Percentiles rank a stretch among this genome's conserved stretches.
These are phyloP conservation scores for Stegodyphus dumicola DNA, from an alignment of 1,140 invertebrate species.

Conservation along the genomic window DNA sequence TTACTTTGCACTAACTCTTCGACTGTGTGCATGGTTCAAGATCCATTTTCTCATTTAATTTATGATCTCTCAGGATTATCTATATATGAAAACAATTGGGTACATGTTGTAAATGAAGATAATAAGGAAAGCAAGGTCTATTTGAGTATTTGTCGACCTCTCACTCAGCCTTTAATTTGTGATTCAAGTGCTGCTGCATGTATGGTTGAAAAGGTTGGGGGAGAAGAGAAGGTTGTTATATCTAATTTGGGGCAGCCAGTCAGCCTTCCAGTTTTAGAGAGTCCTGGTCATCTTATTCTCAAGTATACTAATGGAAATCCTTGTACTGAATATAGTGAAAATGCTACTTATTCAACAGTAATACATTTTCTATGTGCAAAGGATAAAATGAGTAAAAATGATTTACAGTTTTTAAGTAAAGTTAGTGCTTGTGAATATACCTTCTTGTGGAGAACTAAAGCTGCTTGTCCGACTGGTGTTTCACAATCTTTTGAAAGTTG, in stretches of 20 bases:
- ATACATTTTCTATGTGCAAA: conserved; percentile 66
- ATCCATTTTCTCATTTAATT: conserved; percentile 63
- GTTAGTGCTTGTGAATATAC: conserved; percentile 66
- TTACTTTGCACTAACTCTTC: conserved; percentile 66
- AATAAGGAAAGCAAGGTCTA: conserved; percentile 65
- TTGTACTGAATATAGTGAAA: conserved; percentile 62
- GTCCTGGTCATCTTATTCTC: conserved; percentile 56
- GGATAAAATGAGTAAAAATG: neutral
- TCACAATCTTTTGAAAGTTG: conserved; percentile 62
- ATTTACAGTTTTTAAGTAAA: conserved; percentile 49
- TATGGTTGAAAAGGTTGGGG: conserved; percentile 61
- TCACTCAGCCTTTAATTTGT: conserved; percentile 63
- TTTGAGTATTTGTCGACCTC: conserved; percentile 67
- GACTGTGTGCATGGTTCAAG: conserved; percentile 65
- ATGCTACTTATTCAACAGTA: conserved; percentile 64
- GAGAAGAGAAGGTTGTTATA: conserved; percentile 45
- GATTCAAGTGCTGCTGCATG: conserved; percentile 65
- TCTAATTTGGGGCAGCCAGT: conserved; percentile 30
- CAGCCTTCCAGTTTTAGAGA: conserved; percentile 24
- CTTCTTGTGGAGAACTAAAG: conserved; percentile 66
- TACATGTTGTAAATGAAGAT: conserved; percentile 63
- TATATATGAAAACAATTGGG: conserved; percentile 65
- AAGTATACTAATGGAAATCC: conserved; percentile 64
- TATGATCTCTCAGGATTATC: conserved; percentile 67
- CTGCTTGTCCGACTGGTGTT: conserved; percentile 65